A percentile compares a stretch with the other conserved stretches of the same genome.
phyloP scores from a whole-genome alignment of 2,113 vertebrate genomes.

The Tetrax tetrax region DNA sequence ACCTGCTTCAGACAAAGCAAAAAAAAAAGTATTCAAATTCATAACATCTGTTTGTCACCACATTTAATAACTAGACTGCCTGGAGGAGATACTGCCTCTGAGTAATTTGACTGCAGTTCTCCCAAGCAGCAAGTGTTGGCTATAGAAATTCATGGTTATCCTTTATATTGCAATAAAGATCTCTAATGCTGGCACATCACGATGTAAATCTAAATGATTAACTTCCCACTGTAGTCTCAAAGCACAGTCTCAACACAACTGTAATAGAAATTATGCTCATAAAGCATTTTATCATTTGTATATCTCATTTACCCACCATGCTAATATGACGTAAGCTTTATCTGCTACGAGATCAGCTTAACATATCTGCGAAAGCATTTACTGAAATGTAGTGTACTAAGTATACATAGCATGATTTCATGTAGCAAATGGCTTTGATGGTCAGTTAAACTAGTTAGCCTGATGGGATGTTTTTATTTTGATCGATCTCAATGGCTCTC shows the following conservation, averaged over 20 bases:
- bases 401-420: neutral
- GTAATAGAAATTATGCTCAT: neutral
- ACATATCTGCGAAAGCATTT: neutral
- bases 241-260: neutral
- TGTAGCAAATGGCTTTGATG: neutral
- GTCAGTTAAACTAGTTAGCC: neutral
- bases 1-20: neutral
- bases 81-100: neutral
- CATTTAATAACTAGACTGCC: neutral
- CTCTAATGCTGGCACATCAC: neutral
- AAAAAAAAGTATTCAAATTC: neutral
- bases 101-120: neutral
- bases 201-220: neutral
- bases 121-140: neutral
- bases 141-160: neutral
- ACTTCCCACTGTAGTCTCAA: neutral
- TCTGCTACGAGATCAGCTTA: neutral
- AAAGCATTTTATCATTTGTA: neutral
- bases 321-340: neutral
- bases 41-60: neutral
- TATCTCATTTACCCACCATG: neutral
- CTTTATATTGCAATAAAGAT: neutral
- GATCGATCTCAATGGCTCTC: neutral
- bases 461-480: neutral
- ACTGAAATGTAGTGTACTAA: neutral